Evolutionary conservation across 2,113 vertebrate species (phyloP).

Genomic region (Crotophaga sulcirostris): DNA sequence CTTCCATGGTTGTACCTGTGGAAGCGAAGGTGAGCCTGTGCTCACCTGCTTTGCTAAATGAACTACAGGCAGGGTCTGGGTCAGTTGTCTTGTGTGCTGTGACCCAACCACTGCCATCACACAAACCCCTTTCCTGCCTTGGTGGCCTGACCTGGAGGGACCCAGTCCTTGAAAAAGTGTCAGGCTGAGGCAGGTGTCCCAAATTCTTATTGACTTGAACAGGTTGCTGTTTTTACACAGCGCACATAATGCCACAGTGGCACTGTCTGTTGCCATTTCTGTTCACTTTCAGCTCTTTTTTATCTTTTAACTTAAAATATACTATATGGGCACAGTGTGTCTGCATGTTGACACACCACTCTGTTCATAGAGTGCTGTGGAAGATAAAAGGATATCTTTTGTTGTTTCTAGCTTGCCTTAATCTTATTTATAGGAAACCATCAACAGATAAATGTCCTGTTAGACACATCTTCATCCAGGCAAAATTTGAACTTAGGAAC

Average conservation of each 20-base stretch:
- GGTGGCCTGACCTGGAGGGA: background rate
- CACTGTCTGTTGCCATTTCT: background rate
- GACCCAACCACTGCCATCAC: too few species aligned
- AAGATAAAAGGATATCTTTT: background rate
- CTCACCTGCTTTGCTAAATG: background rate
- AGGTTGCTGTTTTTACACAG: background rate
- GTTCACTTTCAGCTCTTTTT: background rate
- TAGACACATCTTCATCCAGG: background rate
- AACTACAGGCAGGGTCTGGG: background rate
- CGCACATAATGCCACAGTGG: too few species aligned
- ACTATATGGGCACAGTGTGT: background rate
- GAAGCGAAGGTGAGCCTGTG: fast-evolving
- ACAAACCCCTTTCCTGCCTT: background rate
- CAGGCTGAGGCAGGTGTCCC: background rate
- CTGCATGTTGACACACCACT: background rate
- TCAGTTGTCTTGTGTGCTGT: too few species aligned
- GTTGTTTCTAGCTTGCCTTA: background rate
- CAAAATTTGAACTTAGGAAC: background rate
- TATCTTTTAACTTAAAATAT: background rate
- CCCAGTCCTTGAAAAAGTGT: background rate
- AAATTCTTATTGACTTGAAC: background rate
- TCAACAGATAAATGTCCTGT: background rate
- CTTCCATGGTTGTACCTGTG: fast-evolving
- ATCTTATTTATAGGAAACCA: background rate
- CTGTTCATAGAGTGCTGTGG: background rate